Conservation (phyloP, 2,113 vertebrate genomes). For the Gambusia holbrooki region DNA sequence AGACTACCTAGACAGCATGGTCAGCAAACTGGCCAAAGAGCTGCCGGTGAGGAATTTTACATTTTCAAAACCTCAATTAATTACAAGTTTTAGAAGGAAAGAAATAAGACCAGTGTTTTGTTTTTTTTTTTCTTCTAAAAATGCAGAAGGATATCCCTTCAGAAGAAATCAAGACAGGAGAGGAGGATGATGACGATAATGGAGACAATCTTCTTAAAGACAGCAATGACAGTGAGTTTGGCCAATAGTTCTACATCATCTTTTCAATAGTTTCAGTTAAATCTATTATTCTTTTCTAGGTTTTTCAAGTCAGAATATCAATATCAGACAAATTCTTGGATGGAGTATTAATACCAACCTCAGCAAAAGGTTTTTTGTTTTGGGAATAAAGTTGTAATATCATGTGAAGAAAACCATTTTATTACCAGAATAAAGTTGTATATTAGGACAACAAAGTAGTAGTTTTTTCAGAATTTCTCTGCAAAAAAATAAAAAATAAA, state of each 20-base stretch:
- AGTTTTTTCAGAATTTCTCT: no score
- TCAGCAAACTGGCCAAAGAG: slow-evolving; percentile 98
- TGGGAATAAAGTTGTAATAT: no score
- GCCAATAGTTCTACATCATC: neutral
- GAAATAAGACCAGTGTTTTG: neutral
- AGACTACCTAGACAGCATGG: slow-evolving; percentile 98
- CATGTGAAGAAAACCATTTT: no score
- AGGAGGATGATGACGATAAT: slow-evolving; percentile 97
- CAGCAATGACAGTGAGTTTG: slow-evolving; percentile 93
- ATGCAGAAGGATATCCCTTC: slow-evolving; percentile 90
- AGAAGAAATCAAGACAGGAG: slow-evolving; percentile 99
- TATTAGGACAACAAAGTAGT: no score
- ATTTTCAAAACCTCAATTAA: neutral
- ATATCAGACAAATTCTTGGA: no score
- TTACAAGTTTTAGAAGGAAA: neutral
- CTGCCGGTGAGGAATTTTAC: slow-evolving; percentile 86
- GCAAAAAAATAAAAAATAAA: no score
- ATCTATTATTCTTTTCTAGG: no score
- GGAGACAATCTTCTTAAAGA: slow-evolving; percentile 98
- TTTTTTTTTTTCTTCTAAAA: neutral
- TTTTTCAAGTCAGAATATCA: no score
- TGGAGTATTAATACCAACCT: no score
- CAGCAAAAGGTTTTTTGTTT: no score
- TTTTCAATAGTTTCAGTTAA: neutral
- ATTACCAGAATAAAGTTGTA: no score